phyloP scores from a whole-genome alignment of 2,888 invertebrate genomes.

The Drosophila hamatofila region DNA sequence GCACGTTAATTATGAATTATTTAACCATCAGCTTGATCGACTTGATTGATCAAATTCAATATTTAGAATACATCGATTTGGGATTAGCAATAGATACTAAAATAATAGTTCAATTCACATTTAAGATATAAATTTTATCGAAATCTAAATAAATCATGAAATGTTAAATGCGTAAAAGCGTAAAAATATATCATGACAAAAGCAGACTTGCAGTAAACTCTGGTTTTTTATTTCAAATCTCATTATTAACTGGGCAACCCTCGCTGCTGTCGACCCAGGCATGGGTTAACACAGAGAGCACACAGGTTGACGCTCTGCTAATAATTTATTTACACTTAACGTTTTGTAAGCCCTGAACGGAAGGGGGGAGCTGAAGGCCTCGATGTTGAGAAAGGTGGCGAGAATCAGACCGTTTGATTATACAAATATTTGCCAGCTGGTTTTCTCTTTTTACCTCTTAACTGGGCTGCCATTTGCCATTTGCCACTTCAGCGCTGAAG shows the following conservation, averaged over 20 bases:
- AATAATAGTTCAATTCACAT: too few species aligned
- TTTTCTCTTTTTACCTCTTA: slow-evolving; percentile 35
- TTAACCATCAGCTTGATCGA: background rate
- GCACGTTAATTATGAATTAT: background rate
- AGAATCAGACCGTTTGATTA: slow-evolving; percentile 70
- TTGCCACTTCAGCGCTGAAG: slow-evolving; percentile 72
- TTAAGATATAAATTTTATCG: too few species aligned
- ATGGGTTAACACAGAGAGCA: slow-evolving; percentile 52
- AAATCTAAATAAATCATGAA: too few species aligned
- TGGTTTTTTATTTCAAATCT: too few species aligned
- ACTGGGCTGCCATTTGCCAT: slow-evolving; percentile 61
- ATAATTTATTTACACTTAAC: slow-evolving; percentile 79
- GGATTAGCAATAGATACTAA: too few species aligned
- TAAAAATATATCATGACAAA: too few species aligned
- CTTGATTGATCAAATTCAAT: background rate
- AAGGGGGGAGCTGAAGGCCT: slow-evolving; percentile 8
- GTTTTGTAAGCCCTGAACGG: slow-evolving; percentile 62
- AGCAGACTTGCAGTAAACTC: too few species aligned
- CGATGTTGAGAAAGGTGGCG: background rate
- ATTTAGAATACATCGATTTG: too few species aligned
- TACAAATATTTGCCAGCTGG: slow-evolving; percentile 68
- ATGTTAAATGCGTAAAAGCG: too few species aligned
- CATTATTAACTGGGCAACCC: slow-evolving; percentile 17
- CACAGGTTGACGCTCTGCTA: slow-evolving; percentile 58
- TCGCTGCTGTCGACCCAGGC: slow-evolving; percentile 13